These are phyloP conservation scores for Gryllus longicercus DNA, from an alignment of 2,888 invertebrate species.

Conservation along the genomic window DNA sequence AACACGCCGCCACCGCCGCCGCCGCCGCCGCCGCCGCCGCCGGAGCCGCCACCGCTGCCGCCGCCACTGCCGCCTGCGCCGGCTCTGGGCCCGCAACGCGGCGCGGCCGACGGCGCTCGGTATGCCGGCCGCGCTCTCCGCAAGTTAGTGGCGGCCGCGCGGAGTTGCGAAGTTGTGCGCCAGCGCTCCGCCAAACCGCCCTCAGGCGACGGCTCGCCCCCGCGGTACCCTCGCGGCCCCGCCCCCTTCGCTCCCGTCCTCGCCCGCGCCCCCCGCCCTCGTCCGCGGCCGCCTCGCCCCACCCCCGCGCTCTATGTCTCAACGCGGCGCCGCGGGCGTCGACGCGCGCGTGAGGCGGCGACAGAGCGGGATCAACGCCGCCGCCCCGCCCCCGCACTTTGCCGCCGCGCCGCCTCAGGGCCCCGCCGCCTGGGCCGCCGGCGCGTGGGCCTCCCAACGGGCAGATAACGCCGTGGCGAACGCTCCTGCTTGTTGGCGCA, in stretches of 20 bases:
- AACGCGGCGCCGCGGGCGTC: not conserved
- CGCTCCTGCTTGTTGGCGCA: no score
- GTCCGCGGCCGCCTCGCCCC: not conserved
- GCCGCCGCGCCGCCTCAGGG: no score
- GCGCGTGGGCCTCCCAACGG: no score
- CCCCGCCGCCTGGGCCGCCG: no score
- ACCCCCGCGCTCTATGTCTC: not conserved
- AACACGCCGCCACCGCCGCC: not conserved
- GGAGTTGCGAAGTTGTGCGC: not conserved
- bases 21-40: not conserved
- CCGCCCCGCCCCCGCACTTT: not conserved
- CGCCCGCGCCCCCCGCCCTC: not conserved
- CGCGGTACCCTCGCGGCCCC: not conserved
- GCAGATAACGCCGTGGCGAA: no score
- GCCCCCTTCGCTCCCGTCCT: not conserved
- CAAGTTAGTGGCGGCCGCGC: not conserved
- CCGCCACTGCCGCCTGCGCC: not conserved
- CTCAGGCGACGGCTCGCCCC: not conserved
- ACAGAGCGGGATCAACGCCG: not conserved
- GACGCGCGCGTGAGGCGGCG: not conserved
- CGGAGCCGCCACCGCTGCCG: no score
- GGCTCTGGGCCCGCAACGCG: not conserved
- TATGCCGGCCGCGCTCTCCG: not conserved
- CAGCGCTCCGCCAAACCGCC: not conserved
- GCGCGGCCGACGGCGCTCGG: not conserved